These are phyloP conservation scores for Agrenia bidenticulata DNA, from an alignment of 2,888 invertebrate genomes.

Conservation along the genomic window DNA sequence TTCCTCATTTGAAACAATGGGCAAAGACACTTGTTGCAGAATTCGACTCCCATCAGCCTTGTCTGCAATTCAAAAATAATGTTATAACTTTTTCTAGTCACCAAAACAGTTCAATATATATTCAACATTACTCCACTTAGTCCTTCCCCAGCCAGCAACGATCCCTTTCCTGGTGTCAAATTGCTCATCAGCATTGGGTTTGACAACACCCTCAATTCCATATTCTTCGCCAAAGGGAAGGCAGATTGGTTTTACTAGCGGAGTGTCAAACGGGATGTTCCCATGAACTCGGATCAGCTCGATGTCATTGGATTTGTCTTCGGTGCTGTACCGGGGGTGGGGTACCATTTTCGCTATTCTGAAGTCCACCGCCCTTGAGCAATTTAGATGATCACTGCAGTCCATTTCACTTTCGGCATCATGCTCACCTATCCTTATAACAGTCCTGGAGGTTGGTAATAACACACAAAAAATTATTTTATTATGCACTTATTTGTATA, in stretches of 20 bases:
- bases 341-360: conserved; percentile 59
- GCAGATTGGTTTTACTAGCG: conserved; percentile 49
- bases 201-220: conserved; percentile 22
- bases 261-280: conserved; percentile 22
- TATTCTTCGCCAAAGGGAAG: conserved; percentile 51
- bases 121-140: conserved; percentile 43
- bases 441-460: conserved; percentile 22
- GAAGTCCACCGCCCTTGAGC: conserved; percentile 55
- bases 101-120: conserved; percentile 4
- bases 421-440: conserved; percentile 46
- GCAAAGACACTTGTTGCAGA: conserved; percentile 42
- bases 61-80: conserved; percentile 23
- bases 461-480: too few species aligned
- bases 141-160: conserved; percentile 72
- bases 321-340: conserved; percentile 60
- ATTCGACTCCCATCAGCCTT: conserved; percentile 38
- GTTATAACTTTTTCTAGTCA: neutral
- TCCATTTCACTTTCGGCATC: conserved; percentile 37
- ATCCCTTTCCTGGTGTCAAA: conserved; percentile 56
- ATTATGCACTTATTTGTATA: too few species aligned
- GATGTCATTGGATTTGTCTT: conserved; percentile 63
- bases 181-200: conserved; percentile 5
- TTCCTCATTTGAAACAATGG: conserved; percentile 41
- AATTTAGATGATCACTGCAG: conserved; percentile 35
- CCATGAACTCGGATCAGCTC: conserved; percentile 57